These are phyloP conservation scores for Coenonympha arcania DNA, from an alignment of 2,888 invertebrate species.

Conservation along the genomic window DNA sequence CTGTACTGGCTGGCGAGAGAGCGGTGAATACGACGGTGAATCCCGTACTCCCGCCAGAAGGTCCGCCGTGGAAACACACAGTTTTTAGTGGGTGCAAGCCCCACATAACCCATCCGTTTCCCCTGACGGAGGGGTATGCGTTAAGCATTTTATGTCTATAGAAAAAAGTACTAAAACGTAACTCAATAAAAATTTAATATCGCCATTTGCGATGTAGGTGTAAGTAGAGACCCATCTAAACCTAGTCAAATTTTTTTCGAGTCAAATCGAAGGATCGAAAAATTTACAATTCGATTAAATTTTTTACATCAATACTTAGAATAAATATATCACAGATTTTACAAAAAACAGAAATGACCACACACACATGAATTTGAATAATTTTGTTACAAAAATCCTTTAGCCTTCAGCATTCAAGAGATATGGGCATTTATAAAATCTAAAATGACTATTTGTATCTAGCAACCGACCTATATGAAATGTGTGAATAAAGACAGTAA, in stretches of 20 bases:
- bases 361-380: constrained; percentile 35
- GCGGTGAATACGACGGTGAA: no score
- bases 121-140: no score
- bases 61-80: no score
- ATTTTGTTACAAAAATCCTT: constrained; percentile 32
- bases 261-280: constrained; percentile 38
- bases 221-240: no score
- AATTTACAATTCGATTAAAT: constrained; percentile 47
- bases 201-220: no score
- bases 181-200: no score
- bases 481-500: constrained; percentile 23
- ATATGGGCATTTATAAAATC: constrained; percentile 41
- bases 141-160: no score
- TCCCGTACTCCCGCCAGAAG: no score
- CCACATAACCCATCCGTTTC: no score
- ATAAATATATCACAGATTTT: constrained; percentile 75
- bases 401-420: constrained; percentile 31
- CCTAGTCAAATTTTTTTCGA: constrained; percentile 15
- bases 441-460: constrained; percentile 47
- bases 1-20: no score
- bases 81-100: no score
- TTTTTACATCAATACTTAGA: constrained; percentile 66
- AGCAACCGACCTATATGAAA: constrained; percentile 53
- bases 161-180: no score
- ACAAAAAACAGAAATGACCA: constrained; percentile 56